Conservation (phyloP, 2,113 vertebrate species). For the Neofelis nebulosa region DNA sequence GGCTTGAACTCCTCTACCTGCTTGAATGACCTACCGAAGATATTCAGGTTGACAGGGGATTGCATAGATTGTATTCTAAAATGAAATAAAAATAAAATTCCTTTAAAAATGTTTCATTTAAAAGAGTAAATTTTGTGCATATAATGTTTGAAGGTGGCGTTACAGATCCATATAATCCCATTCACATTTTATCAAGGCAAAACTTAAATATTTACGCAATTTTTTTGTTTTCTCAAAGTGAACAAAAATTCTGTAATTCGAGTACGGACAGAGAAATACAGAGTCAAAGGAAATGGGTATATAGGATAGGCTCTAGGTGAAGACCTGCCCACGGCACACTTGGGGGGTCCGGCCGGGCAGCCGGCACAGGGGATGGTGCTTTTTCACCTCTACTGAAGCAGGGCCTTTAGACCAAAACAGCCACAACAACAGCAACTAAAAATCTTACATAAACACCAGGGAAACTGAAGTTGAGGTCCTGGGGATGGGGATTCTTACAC, state of each 20-base stretch:
- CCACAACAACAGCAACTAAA: background rate
- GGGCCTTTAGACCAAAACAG: background rate
- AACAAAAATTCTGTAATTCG: background rate
- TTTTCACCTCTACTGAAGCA: background rate
- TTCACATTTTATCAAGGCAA: conserved; percentile 63
- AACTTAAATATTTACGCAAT: conserved; percentile 22
- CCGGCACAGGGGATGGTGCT: background rate
- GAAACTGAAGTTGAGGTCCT: background rate
- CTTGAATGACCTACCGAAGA: conserved; percentile 65
- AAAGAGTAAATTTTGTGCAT: conserved; percentile 72
- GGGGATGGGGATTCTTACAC: background rate
- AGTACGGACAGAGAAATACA: background rate
- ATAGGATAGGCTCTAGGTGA: background rate
- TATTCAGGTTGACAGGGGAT: conserved; percentile 46
- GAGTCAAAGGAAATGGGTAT: background rate
- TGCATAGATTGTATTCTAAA: conserved; percentile 83
- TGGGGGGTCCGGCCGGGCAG: background rate
- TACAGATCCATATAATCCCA: conserved; percentile 64
- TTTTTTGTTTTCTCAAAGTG: background rate
- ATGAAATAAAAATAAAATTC: conserved; percentile 75
- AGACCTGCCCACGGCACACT: background rate
- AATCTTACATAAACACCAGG: background rate
- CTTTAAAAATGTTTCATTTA: conserved; percentile 66
- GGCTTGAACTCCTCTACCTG: conserved; percentile 55
- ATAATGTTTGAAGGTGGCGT: conserved; percentile 58